These are phyloP conservation scores for Aphidius colemani DNA, from an alignment of 2,888 invertebrate species.

Conservation along the genomic window DNA sequence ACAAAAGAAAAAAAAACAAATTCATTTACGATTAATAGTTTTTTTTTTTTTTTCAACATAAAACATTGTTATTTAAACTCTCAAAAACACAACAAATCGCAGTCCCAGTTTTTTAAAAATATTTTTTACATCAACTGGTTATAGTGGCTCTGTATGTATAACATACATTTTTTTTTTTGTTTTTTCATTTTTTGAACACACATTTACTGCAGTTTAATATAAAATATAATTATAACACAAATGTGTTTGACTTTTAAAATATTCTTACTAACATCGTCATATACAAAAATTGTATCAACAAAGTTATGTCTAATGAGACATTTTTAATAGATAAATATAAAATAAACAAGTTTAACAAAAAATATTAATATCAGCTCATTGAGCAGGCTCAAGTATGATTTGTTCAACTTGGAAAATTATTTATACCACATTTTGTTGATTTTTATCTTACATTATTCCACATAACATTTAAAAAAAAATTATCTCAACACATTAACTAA, in stretches of 20 bases:
- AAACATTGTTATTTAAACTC: conserved; percentile 58
- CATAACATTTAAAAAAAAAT: too few species aligned
- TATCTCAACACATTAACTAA: too few species aligned
- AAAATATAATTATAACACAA: conserved; percentile 31
- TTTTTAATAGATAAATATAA: conserved; percentile 42
- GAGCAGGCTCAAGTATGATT: conserved; percentile 41
- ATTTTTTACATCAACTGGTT: conserved; percentile 52
- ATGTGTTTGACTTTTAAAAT: conserved; percentile 28
- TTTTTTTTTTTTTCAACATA: conserved; percentile 29
- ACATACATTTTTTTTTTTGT: conserved; percentile 34
- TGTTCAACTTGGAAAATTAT: conserved; percentile 33
- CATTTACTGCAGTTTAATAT: conserved; percentile 32
- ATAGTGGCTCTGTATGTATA: conserved; percentile 41
- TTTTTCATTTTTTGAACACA: conserved; percentile 32
- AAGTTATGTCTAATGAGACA: conserved; percentile 40
- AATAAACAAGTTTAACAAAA: conserved; percentile 23
- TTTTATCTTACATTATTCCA: conserved; percentile 3
- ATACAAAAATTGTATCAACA: conserved; percentile 46
- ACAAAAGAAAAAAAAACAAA: conserved; percentile 18
- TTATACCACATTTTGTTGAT: conserved; percentile 13
- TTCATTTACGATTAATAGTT: background rate
- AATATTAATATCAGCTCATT: conserved; percentile 26
- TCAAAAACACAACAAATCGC: conserved; percentile 56
- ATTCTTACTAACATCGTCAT: conserved; percentile 44
- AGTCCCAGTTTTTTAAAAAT: conserved; percentile 42